Evolutionary conservation across 2,113 vertebrate genomes (phyloP), one percentile per base, ranked within the genome.

Genomic region (Poeciliopsis retropinna): DNA sequence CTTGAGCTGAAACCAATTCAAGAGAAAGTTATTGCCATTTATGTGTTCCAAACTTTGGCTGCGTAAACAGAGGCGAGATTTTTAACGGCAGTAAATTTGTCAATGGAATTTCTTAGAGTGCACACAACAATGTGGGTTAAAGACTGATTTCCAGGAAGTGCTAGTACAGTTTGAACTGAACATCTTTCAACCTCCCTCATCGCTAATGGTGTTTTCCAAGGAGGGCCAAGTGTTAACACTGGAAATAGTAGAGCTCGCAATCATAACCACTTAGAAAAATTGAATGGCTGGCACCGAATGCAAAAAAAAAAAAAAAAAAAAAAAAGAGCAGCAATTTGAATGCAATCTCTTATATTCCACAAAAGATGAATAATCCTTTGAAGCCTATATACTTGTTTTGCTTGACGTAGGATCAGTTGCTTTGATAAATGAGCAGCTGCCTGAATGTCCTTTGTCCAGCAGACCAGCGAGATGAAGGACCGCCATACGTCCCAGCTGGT

Each of bases 381-480:
- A 88, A 82, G 80, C 80, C 79, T 32, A 57, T 73, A 60, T 65
- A 65, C 1, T 29, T 3, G 25, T 57, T 57, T 57, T 57, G 5
- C 19, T 57, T 57, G 6, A 51, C 75, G 64, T 54, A 63, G 61
- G 51, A 86, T 75, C 44, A 75, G 60, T 47, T 77, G 65, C 60
- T 25, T 76, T 7, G 22, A 66, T 64, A 75, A 70, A 80, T 64
- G 80, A 89, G 67, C 81, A 86, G 80, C 74, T 79, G 79, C 65
- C 62, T 67, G 61, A 27, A 62, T 75, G 57, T 66, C 67, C 76
- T 80, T 37, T 54, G 78, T 76, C 69, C 72, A 67, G 71, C 44
- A 25, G 47, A 78, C 68, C 71, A 82, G 39, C 3, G 9, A 76
- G 60, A 66, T 64, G 67, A 74, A 72, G 15, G 79, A 19, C 41